Conservation (phyloP, 2,888 invertebrate genomes). For the Callinectes sapidus region DNA sequence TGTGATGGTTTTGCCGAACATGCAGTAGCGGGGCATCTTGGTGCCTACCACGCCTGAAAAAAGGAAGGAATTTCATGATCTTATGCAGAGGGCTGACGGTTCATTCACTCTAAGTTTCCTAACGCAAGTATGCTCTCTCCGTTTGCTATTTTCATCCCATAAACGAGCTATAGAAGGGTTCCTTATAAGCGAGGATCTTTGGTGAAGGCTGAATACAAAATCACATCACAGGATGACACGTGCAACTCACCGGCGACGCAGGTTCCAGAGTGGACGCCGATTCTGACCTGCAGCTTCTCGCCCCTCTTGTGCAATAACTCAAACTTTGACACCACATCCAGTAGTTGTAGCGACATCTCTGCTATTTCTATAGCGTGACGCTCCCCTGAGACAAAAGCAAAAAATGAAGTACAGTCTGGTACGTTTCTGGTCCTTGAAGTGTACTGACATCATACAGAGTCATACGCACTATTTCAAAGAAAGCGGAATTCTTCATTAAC, state of each 20-base stretch:
- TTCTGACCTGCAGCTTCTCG: conserved; percentile 80
- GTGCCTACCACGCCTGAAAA: conserved; percentile 66
- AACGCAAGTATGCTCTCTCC: too few species aligned
- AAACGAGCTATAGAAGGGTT: neutral
- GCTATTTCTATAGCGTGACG: conserved; percentile 81
- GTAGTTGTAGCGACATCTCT: conserved; percentile 80
- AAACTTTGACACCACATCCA: conserved; percentile 79
- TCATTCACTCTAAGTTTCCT: too few species aligned
- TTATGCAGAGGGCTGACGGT: too few species aligned
- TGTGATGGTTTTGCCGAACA: conserved; percentile 76
- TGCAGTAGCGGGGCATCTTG: conserved; percentile 76
- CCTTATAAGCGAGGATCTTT: neutral
- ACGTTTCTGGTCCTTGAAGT: too few species aligned
- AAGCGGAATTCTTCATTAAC: too few species aligned
- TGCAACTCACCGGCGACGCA: conserved; percentile 64
- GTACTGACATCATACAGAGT: too few species aligned
- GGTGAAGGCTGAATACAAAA: neutral
- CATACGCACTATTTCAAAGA: too few species aligned
- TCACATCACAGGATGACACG: neutral
- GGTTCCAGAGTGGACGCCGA: conserved; percentile 86
- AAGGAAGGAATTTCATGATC: neutral
- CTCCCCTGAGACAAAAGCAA: conserved; percentile 76
- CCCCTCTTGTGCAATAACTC: conserved; percentile 79
- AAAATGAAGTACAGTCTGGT: neutral
- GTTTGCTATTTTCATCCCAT: too few species aligned